phyloP scores from a whole-genome alignment of 2,888 invertebrate genomes.

The Plagiodera versicolora region DNA sequence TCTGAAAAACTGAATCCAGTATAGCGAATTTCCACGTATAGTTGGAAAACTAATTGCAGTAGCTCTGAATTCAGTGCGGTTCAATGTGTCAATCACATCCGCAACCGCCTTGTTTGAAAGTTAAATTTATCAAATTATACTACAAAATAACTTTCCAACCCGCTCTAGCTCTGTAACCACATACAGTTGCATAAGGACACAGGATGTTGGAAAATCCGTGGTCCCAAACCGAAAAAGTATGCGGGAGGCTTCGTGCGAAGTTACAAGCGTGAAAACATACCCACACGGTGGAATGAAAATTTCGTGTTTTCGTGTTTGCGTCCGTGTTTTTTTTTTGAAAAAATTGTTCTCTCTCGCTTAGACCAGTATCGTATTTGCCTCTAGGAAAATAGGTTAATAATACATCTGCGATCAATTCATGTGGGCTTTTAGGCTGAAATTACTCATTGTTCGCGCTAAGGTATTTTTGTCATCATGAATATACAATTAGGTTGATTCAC shows the following conservation, averaged over 20 bases:
- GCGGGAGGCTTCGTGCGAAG: too few species aligned
- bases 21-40: conserved; percentile 4
- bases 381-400: not conserved
- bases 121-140: conserved; percentile 23
- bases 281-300: too few species aligned
- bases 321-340: too few species aligned
- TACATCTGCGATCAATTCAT: not conserved
- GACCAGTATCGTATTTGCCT: too few species aligned
- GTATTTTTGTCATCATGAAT: conserved; percentile 10
- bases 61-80: conserved; percentile 12
- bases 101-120: conserved; percentile 19
- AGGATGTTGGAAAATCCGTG: too few species aligned
- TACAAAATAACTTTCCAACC: conserved; percentile 7
- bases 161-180: conserved; percentile 11
- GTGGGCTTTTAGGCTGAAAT: conserved; percentile 5
- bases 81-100: conserved; percentile 20
- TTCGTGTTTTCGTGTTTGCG: too few species aligned
- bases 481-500: conserved; percentile 14
- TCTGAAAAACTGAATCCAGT: too few species aligned
- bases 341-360: too few species aligned
- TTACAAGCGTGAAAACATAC: too few species aligned
- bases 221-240: too few species aligned
- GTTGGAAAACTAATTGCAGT: conserved; percentile 9
- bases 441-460: conserved; percentile 9
- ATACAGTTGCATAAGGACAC: not conserved